Conservation (phyloP, 2,797 vertebrate species). For the Gouania willdenowi region DNA sequence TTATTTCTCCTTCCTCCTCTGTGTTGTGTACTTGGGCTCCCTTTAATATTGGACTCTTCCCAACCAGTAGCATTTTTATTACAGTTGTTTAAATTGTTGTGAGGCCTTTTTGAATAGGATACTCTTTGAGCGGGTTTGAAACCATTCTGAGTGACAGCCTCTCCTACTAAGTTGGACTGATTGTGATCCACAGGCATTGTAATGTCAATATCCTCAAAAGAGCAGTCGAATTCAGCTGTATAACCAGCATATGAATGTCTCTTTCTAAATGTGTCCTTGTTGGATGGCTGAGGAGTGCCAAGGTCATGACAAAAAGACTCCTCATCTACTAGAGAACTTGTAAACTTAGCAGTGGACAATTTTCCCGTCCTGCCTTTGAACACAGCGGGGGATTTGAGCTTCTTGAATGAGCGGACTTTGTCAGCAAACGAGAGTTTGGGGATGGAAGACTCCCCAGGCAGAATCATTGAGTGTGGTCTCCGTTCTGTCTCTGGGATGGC, state of each 20-base stretch:
- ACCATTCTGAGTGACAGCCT: conserved; percentile 63
- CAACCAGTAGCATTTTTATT: conserved; percentile 59
- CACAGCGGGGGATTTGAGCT: conserved; percentile 74
- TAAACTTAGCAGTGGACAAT: conserved; percentile 65
- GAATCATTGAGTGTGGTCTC: conserved; percentile 88
- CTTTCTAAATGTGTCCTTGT: conserved; percentile 73
- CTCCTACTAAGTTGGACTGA: conserved; percentile 54
- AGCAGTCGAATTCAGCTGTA: conserved; percentile 82
- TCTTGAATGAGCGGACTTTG: conserved; percentile 84
- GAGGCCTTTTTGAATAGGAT: conserved; percentile 62
- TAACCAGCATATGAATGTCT: conserved; percentile 87
- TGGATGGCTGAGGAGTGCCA: conserved; percentile 66
- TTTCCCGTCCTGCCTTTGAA: conserved; percentile 73
- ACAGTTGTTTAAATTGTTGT: conserved; percentile 66
- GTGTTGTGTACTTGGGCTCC: conserved; percentile 59
- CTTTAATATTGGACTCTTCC: conserved; percentile 69
- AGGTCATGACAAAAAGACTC: conserved; percentile 72
- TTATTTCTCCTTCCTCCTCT: conserved; percentile 70
- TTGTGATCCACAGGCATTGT: conserved; percentile 65
- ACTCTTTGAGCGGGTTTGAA: conserved; percentile 64
- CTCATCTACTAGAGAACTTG: conserved; percentile 61
- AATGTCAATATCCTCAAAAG: conserved; percentile 82
- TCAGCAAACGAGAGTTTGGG: conserved; percentile 86
- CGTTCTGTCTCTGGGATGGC: conserved; percentile 70
- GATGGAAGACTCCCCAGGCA: conserved; percentile 79